Percentiles rank a stretch among this genome's conserved stretches.
Conservation (phyloP, 35 echinoderm and acorn worm genomes). For the Anneissia japonica region DNA sequence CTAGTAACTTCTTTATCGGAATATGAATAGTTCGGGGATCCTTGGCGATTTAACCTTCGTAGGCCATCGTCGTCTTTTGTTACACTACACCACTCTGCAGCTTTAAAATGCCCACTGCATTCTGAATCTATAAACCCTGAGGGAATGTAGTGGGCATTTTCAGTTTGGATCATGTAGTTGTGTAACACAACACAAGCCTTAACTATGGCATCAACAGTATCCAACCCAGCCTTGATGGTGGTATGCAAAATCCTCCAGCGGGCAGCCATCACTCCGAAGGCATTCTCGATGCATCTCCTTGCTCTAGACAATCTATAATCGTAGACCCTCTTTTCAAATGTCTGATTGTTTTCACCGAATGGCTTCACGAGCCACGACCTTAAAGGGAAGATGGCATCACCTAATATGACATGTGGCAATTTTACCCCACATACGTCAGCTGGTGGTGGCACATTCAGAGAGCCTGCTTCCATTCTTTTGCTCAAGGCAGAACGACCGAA, state of each 20-base stretch:
- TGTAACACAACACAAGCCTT: background rate
- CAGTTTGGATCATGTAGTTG: background rate
- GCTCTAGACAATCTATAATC: background rate
- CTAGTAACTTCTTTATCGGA: background rate
- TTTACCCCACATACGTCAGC: background rate
- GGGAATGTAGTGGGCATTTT: background rate
- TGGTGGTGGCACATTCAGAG: background rate
- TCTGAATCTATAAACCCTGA: background rate
- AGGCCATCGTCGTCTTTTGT: background rate
- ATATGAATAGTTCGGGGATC: background rate
- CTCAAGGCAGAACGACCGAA: background rate
- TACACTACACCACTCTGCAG: background rate
- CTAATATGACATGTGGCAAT: background rate
- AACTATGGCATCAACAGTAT: background rate
- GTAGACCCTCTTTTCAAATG: background rate
- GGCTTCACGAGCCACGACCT: conserved; percentile 1
- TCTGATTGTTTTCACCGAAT: background rate
- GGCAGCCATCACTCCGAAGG: background rate
- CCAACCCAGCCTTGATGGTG: background rate
- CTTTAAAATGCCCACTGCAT: background rate
- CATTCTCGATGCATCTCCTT: background rate
- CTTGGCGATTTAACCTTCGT: background rate
- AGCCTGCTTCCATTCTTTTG: background rate
- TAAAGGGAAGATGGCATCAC: background rate
- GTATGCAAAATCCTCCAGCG: background rate